A percentile compares a stretch with the other conserved stretches of the same genome.
These are phyloP conservation scores for Lucinisca nassula DNA, from an alignment of 2,888 invertebrate genomes.

Conservation along the genomic window DNA sequence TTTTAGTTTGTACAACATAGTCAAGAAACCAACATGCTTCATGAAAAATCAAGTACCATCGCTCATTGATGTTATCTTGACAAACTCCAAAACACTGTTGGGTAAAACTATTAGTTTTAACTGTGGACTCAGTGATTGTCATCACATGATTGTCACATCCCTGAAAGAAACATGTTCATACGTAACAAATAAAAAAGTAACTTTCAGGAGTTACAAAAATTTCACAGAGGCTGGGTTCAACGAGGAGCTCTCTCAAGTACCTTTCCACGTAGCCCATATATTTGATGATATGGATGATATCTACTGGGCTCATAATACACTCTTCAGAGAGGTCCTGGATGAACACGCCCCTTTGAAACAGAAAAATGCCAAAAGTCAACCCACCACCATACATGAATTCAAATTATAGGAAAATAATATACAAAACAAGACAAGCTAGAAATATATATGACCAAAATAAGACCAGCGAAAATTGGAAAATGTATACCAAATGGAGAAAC, in stretches of 20 bases:
- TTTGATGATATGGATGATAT: neutral
- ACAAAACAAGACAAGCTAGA: slow-evolving; percentile 3
- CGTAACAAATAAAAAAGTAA: neutral
- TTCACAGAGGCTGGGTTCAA: neutral
- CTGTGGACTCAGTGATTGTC: neutral
- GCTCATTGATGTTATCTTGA: neutral
- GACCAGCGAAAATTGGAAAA: slow-evolving; percentile 13
- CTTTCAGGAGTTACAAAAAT: neutral
- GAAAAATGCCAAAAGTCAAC: neutral
- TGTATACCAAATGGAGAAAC: slow-evolving; percentile 3
- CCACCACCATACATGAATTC: slow-evolving; percentile 29
- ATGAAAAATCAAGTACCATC: neutral
- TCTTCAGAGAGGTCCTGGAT: slow-evolving; percentile 2
- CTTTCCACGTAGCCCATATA: neutral
- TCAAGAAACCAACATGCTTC: neutral
- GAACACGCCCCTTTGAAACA: neutral
- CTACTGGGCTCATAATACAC: neutral
- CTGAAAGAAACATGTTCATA: neutral
- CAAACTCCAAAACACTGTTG: neutral
- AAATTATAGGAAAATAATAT: slow-evolving; percentile 16
- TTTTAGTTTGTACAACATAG: neutral
- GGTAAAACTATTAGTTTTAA: neutral
- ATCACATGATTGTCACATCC: neutral
- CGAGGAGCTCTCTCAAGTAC: neutral
- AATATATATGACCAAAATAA: slow-evolving; percentile 19